phyloP scores from a whole-genome alignment of 2,888 invertebrate species.

The Drosophila nr. perissopoda region DNA sequence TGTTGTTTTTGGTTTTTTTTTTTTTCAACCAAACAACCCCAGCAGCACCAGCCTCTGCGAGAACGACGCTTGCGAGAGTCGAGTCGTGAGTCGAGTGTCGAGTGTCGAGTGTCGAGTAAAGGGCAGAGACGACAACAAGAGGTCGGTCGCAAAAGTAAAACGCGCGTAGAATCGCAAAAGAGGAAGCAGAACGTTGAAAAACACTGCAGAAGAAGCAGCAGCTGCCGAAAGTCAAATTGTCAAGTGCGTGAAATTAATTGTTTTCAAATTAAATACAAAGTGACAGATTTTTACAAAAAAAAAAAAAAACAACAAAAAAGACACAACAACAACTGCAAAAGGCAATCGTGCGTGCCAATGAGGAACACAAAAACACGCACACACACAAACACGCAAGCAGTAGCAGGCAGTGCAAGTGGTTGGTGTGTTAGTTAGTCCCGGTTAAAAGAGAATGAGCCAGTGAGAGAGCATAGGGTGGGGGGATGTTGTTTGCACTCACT shows the following conservation, averaged over 20 bases:
- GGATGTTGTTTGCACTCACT: conserved; percentile 21
- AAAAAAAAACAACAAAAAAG: not conserved
- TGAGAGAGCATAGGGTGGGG: not conserved
- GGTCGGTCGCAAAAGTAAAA: conserved; percentile 61
- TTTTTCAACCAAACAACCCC: conserved; percentile 48
- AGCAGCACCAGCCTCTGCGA: conserved; percentile 23
- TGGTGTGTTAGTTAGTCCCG: conserved; percentile 50
- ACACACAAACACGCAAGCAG: conserved; percentile 16
- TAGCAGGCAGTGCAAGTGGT: conserved; percentile 69
- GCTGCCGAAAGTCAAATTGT: conserved; percentile 35
- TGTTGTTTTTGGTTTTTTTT: conserved; percentile 33
- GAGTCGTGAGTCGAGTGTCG: conserved; percentile 15
- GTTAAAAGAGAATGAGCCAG: conserved; percentile 2
- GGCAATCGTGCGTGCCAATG: conserved; percentile 60
- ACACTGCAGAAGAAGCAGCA: conserved; percentile 42
- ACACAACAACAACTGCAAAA: conserved; percentile 41
- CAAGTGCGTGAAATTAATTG: conserved; percentile 61
- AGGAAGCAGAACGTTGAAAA: conserved; percentile 47
- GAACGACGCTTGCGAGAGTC: conserved; percentile 9
- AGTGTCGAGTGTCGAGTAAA: conserved; percentile 38
- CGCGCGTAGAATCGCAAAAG: conserved; percentile 64
- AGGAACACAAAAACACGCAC: conserved; percentile 38
- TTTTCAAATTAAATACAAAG: conserved; percentile 57
- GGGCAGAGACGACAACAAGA: conserved; percentile 40
- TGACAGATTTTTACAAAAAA: conserved; percentile 36